Base-by-base conservation (phyloP, 2,888 invertebrate genomes). In the Eugnorisma glareosa region DNA sequence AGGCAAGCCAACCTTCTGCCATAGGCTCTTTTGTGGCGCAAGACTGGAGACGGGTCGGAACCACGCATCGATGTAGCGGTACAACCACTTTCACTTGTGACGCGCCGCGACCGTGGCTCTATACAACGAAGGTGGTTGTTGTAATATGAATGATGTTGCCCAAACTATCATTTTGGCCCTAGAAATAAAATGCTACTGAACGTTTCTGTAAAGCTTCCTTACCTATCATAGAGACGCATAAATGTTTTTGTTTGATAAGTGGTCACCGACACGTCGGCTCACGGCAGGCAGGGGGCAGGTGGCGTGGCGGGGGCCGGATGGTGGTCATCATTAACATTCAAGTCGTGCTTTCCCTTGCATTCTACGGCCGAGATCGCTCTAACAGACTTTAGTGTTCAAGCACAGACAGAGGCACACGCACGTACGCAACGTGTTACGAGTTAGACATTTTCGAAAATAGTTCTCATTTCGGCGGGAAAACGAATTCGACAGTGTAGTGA, bases 301-400 rank as follows among this genome's bases (percentile, higher is more conserved):
- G 4, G 67, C 43, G 79, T 61, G 37, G 61, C 45, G 75, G 71
- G 74, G 80, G 21, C 64, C 37, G 80, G 67, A 73, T 73, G 43
- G 70, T 59, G 5, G 8, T 74, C 88, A 84, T 91, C 92, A 92
- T 94, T 93, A 94, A 90, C 86, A 94, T 94, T 92, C 94, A 76
- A 75, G 73, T 68, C 83, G 70, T 75, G 81, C 89, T 90, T 90
- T 89, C 91, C 73, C 89, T 89, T 86, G 88, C 81, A 83, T 87
- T 77, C 40, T 1, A 10, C 74, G 59, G 24, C 37, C 28, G 72
- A 15, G 51, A 1, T 31, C 43, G 28, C 13, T 43, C 48, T 61
- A 35, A 40, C 57, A 79, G 40, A 43, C 51, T 43, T n/a, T 37
- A 75, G 66, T 89, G 84, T 81, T 81, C 71, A 54, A 72, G 74